A percentile compares a stretch with the other conserved stretches of the same genome.
Evolutionary conservation across 1,140 invertebrate genomes (phyloP).

Genomic region (Eubasilissa regina): DNA sequence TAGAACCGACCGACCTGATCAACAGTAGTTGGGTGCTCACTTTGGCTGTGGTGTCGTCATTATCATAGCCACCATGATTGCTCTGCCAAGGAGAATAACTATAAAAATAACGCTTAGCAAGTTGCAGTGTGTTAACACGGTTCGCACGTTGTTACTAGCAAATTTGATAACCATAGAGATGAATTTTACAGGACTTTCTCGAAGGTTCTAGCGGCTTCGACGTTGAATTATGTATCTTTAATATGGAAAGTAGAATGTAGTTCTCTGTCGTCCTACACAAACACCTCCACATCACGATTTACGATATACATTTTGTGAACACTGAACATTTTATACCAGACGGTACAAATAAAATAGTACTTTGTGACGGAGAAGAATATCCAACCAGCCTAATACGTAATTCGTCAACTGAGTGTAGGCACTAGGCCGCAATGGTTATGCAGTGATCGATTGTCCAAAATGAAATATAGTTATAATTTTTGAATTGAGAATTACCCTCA

Average conservation of each 20-base stretch:
- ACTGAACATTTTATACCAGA: neutral
- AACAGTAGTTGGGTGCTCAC: too few species aligned
- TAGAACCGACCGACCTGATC: too few species aligned
- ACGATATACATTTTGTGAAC: conserved; percentile 9
- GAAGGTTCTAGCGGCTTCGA: conserved; percentile 1
- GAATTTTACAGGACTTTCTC: conserved; percentile 10
- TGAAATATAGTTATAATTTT: too few species aligned
- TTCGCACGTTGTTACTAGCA: neutral
- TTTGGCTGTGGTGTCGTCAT: too few species aligned
- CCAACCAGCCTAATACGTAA: conserved; percentile 24
- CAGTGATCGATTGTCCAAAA: too few species aligned
- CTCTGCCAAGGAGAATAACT: too few species aligned
- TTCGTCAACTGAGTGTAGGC: too few species aligned
- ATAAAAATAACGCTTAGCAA: neutral
- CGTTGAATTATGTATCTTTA: conserved; percentile 15
- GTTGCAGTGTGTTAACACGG: too few species aligned
- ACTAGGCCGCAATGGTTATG: too few species aligned
- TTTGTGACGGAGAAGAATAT: conserved; percentile 1
- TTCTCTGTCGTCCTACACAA: neutral
- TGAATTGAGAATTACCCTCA: too few species aligned
- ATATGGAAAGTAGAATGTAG: conserved; percentile 33
- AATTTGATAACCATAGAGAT: neutral
- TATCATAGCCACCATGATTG: too few species aligned
- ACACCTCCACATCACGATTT: conserved; percentile 31
- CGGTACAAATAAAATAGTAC: neutral